These are phyloP conservation scores for Lates calcarifer DNA, from an alignment of 2,113 vertebrate species.

Conservation along the genomic window DNA sequence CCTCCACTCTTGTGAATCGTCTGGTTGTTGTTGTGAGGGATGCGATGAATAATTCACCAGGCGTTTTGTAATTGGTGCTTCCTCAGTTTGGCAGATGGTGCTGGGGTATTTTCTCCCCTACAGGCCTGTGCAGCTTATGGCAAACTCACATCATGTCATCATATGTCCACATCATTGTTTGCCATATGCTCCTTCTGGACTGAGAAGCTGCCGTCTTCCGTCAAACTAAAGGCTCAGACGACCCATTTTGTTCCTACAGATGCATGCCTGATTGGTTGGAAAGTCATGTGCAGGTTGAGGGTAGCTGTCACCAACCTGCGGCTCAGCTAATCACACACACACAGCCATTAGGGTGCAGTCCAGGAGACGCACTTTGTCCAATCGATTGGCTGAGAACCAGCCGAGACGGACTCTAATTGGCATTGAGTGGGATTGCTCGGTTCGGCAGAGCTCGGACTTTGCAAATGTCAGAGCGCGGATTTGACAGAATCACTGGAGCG, in stretches of 20 bases:
- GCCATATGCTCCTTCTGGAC: slow-evolving; percentile 64
- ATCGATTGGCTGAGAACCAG: slow-evolving; percentile 50
- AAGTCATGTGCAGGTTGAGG: background rate
- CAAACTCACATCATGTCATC: slow-evolving; percentile 31
- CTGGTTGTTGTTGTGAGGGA: slow-evolving; percentile 29
- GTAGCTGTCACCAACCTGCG: slow-evolving; percentile 12
- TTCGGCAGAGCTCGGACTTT: slow-evolving; percentile 40
- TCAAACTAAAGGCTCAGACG: slow-evolving; percentile 33
- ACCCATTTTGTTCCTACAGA: background rate
- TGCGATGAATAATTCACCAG: slow-evolving; percentile 58
- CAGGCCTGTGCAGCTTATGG: slow-evolving; percentile 59
- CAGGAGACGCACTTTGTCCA: slow-evolving; percentile 28
- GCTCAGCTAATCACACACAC: slow-evolving; percentile 16
- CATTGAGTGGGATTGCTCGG: slow-evolving; percentile 46
- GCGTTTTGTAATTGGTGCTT: slow-evolving; percentile 54
- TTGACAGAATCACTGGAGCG: slow-evolving; percentile 48
- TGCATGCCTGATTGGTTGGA: slow-evolving; percentile 21
- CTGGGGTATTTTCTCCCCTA: slow-evolving; percentile 32
- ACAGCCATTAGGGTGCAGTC: background rate
- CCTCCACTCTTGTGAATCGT: slow-evolving; percentile 12
- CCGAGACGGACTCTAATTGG: slow-evolving; percentile 58
- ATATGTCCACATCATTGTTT: slow-evolving; percentile 51
- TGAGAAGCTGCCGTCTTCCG: slow-evolving; percentile 11
- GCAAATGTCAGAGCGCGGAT: slow-evolving; percentile 57
- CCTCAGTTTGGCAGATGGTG: slow-evolving; percentile 65